Conservation (phyloP, 2,888 invertebrate species). For the Neoaliturus tenellus region DNA sequence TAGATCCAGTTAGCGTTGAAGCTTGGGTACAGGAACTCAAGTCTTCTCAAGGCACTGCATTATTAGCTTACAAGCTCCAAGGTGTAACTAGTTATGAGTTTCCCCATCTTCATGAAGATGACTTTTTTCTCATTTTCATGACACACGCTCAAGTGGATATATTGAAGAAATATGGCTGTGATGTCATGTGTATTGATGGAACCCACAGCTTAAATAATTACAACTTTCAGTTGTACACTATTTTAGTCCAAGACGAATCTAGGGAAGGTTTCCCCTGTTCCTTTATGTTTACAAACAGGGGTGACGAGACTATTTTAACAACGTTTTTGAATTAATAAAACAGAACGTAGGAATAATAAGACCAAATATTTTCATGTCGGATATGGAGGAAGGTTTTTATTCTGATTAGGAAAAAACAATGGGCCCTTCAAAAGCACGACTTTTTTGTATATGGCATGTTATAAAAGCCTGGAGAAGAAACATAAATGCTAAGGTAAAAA, state of each 20-base stretch:
- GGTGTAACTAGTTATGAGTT: background rate
- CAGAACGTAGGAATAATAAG: conserved; percentile 49
- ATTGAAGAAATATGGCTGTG: conserved; percentile 63
- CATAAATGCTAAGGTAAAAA: conserved; percentile 2
- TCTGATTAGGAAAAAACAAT: conserved; percentile 65
- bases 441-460: conserved; percentile 67
- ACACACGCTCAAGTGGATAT: conserved; percentile 64
- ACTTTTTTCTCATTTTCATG: conserved; percentile 67
- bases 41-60: background rate
- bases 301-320: conserved; percentile 58
- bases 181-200: conserved; percentile 66
- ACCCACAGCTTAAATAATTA: conserved; percentile 65
- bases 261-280: conserved; percentile 62
- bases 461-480: conserved; percentile 58
- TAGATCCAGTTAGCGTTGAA: conserved; percentile 64
- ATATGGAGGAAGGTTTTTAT: conserved; percentile 64
- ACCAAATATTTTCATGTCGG: conserved; percentile 66
- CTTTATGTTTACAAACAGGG: conserved; percentile 63
- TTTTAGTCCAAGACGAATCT: conserved; percentile 65
- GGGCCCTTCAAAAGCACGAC: conserved; percentile 51
- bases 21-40: conserved; percentile 62
- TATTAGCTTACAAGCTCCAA: conserved; percentile 46
- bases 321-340: conserved; percentile 60
- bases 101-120: conserved; percentile 57
- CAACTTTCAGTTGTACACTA: conserved; percentile 63